Base-by-base conservation (phyloP, 2,113 vertebrate genomes). In the Galemys pyrenaicus region DNA sequence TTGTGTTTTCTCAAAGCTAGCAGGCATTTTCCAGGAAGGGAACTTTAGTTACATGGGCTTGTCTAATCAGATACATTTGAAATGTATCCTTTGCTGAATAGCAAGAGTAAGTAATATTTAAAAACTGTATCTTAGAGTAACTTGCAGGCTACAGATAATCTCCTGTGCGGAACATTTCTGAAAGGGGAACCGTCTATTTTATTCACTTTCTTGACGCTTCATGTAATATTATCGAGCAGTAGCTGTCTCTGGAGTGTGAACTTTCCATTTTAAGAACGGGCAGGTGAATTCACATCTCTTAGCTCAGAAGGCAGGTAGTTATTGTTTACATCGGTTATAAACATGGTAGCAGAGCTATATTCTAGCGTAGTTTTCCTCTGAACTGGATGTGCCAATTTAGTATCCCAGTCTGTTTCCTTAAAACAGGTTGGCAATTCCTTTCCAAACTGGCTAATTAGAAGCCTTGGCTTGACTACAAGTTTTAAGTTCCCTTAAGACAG, bases 21-120 rank as follows among this genome's bases (percentile, higher is more conserved):
- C 20, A 39, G 78, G n/a, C 51, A 17, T 91, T 95, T 89, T n/a
- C 78, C 75, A 77, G 87, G 91, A 70, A 94, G 89, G 62, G 37
- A 91, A 62, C 60, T 92, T 96, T 95, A 75, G 95, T 95, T 96
- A 95, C 89, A 49, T 20, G 32, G 6, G 64, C 56, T 54, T 64
- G 83, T 89, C 83, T 93, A 62, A 92, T 91, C 91, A 79, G 91
- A 95, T 91, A 91, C 83, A 82, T 90, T 92, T 95, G 83, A 95
- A 96, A 94, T 79, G 82, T 91, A 91, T 75, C 91, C 68, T 73
- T 82, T 78, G 51, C 79, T 96, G 87, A 30, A 73, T 74, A 78
- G 91, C 56, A 91, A 94, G 62, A 65, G 82, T 91, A 95, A 94
- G 89, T 90, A 88, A 79, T 54, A 68, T 82, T 83, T 67, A 0